Percentiles rank a stretch among this genome's conserved stretches.
phyloP scores from a whole-genome alignment of 1,140 invertebrate species.

The Megalonaias nervosa region DNA sequence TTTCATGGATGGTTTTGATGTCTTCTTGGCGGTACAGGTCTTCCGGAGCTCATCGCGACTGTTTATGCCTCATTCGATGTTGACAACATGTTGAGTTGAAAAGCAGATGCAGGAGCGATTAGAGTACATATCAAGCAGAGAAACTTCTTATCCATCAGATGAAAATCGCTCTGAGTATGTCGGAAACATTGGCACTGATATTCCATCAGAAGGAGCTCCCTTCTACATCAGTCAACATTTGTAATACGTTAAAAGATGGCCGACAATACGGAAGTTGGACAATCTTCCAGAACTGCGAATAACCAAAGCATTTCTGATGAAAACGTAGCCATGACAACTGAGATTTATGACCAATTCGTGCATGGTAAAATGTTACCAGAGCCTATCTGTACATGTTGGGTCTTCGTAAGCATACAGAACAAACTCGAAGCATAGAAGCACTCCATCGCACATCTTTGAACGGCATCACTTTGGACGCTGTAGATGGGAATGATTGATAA shows the following conservation, averaged over 20 bases:
- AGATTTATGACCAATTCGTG: neutral
- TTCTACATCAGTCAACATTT: too few relatives aligned
- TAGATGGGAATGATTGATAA: constrained; percentile 53
- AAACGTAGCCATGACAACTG: neutral
- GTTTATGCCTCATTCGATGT: constrained; percentile 55
- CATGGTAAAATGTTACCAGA: neutral
- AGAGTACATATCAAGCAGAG: constrained; percentile 12
- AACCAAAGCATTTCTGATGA: neutral
- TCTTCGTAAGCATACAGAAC: neutral
- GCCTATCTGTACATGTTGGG: neutral
- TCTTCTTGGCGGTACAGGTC: constrained; percentile 32
- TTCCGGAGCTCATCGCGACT: constrained; percentile 44
- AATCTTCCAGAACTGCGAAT: too few relatives aligned
- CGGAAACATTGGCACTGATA: too few relatives aligned
- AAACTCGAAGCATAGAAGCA: neutral
- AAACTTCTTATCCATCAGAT: too few relatives aligned
- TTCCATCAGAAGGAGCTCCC: too few relatives aligned
- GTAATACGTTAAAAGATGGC: too few relatives aligned
- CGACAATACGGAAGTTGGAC: too few relatives aligned
- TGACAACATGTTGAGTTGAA: constrained; percentile 66
- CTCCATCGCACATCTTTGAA: neutral
- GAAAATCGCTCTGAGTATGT: too few relatives aligned
- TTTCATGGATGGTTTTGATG: constrained; percentile 42
- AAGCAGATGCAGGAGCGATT: constrained; percentile 69
- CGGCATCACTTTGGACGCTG: constrained; percentile 46